phyloP scores from a whole-genome alignment of 2,888 invertebrate genomes.

The Metacarcinus magister region DNA sequence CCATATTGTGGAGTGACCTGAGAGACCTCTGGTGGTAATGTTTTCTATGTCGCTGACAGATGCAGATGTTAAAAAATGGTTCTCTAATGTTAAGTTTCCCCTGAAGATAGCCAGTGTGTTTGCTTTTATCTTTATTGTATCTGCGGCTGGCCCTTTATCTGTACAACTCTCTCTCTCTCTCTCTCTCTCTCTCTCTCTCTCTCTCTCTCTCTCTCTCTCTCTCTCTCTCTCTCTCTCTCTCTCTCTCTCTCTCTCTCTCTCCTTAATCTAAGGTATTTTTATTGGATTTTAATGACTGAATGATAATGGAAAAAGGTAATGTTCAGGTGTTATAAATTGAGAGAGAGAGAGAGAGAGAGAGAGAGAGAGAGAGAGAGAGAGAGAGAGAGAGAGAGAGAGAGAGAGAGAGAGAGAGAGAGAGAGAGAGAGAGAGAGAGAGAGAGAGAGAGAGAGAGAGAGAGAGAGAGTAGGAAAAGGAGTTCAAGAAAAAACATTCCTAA shows the following conservation, averaged over 20 bases:
- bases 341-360: neutral
- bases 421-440: constrained; percentile 6
- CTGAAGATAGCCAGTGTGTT: neutral
- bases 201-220: constrained; percentile 23
- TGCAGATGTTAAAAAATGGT: neutral
- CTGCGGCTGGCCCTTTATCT: too few species aligned
- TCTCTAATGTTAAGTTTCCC: neutral
- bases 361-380: constrained; percentile 62
- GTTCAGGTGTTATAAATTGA: too few species aligned
- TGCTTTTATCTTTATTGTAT: neutral
- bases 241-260: neutral
- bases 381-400: constrained; percentile 51
- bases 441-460: constrained; percentile 68
- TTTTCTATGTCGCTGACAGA: neutral
- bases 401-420: constrained; percentile 68
- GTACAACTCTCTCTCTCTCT: neutral
- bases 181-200: constrained; percentile 48
- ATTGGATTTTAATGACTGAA: neutral
- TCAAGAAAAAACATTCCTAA: neutral
- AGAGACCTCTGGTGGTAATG: neutral
- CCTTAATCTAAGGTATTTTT: neutral
- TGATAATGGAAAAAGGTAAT: neutral
- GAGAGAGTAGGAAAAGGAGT: constrained; percentile 19
- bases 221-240: neutral
- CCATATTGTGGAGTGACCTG: neutral